Evolutionary conservation across 2,113 vertebrate genomes (phyloP).

Genomic region (Rutilus rutilus): DNA sequence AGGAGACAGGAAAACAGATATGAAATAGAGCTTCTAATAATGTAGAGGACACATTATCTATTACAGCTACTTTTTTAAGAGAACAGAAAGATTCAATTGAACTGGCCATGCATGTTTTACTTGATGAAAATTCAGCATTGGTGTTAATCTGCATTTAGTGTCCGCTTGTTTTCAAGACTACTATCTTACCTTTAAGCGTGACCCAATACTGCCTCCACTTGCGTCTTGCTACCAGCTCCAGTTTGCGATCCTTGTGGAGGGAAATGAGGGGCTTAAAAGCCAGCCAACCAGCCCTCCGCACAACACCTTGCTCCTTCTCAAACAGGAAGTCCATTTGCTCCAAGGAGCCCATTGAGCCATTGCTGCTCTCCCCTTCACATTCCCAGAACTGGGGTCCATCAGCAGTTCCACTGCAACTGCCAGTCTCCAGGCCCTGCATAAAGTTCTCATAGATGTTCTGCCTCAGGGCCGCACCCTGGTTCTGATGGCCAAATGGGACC

Average conservation of each 20-base stretch:
- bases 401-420: slow-evolving; percentile 59
- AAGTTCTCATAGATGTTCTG: slow-evolving; percentile 92
- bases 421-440: slow-evolving; percentile 88
- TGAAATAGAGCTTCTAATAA: background rate
- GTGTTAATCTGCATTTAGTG: background rate
- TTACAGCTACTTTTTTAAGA: background rate
- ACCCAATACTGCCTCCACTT: slow-evolving; percentile 98
- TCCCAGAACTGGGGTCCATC: slow-evolving; percentile 64
- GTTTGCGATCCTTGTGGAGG: slow-evolving; percentile 93
- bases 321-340: slow-evolving; percentile 93
- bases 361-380: slow-evolving; percentile 81
- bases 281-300: slow-evolving; percentile 93
- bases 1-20: slow-evolving; percentile 15
- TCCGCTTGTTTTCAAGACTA: background rate
- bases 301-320: slow-evolving; percentile 95
- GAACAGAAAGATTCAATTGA: background rate
- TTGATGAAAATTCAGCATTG: background rate
- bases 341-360: slow-evolving; percentile 88
- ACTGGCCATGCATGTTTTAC: background rate
- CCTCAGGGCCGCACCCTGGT: slow-evolving; percentile 71
- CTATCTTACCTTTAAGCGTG: slow-evolving; percentile 88
- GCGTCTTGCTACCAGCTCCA: slow-evolving; percentile 89
- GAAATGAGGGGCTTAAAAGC: slow-evolving; percentile 94
- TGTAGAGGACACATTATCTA: background rate
- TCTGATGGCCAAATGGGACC: slow-evolving; percentile 61